Evolutionary conservation across 2,888 invertebrate genomes (phyloP).

Genomic region (Hemistola chrysoprasaria): DNA sequence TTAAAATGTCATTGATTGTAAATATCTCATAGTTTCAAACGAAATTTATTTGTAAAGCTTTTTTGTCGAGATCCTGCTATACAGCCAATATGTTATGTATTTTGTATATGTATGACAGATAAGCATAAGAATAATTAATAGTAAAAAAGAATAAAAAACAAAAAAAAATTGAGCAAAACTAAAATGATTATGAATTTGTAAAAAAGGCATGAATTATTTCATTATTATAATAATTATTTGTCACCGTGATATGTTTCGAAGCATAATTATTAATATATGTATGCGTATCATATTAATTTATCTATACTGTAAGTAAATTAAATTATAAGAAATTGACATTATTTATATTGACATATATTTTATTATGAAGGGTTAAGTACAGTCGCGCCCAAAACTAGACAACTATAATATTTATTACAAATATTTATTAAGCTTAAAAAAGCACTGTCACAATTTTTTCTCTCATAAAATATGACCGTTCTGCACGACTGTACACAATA

Average conservation of each 20-base stretch:
- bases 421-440: conserved; percentile 54
- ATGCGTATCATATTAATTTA: conserved; percentile 11
- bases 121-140: conserved; percentile 26
- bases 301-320: conserved; percentile 24
- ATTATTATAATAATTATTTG: conserved; percentile 59
- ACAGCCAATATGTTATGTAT: conserved; percentile 6
- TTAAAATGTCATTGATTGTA: too few relatives aligned
- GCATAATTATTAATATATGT: conserved; percentile 51
- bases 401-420: conserved; percentile 34
- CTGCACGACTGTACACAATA: conserved; percentile 58
- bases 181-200: conserved; percentile 33
- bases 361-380: conserved; percentile 47
- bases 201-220: conserved; percentile 44
- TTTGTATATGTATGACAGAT: conserved; percentile 19
- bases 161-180: conserved; percentile 25
- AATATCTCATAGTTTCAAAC: too few relatives aligned
- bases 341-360: background rate
- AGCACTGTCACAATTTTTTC: conserved; percentile 27
- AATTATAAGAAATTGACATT: conserved; percentile 32
- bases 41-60: too few relatives aligned
- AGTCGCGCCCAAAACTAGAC: conserved; percentile 51
- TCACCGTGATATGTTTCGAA: conserved; percentile 74
- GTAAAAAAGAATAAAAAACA: conserved; percentile 27
- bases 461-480: conserved; percentile 55
- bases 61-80: too few relatives aligned